Evolutionary conservation across 1,140 invertebrate species (phyloP).

Genomic region (Apis mellifera): DNA sequence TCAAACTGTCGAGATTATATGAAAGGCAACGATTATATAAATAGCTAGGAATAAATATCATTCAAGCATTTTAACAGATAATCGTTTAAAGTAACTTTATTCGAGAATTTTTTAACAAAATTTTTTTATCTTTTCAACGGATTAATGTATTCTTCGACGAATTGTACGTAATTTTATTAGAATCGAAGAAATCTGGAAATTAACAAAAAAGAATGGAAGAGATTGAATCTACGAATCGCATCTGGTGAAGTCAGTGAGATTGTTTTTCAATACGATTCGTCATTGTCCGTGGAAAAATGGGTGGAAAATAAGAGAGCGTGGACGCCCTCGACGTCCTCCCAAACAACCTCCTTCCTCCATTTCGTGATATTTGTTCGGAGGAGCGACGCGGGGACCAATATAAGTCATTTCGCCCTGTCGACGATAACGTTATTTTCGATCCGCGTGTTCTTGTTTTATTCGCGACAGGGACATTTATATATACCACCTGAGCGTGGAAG

Average conservation of each 20-base stretch:
- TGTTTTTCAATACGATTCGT: not conserved
- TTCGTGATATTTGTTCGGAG: conserved; percentile 34
- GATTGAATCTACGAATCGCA: not conserved
- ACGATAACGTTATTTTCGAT: conserved; percentile 42
- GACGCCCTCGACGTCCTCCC: not conserved
- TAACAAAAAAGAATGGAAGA: not conserved
- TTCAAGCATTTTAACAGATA: too few species aligned
- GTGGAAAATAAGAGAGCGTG: not conserved
- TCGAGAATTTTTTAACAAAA: too few species aligned
- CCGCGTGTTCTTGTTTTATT: conserved; percentile 34
- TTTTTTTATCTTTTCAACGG: too few species aligned
- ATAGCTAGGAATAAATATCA: too few species aligned
- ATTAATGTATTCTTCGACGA: too few species aligned
- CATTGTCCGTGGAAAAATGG: not conserved
- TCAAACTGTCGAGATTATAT: too few species aligned
- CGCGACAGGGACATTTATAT: conserved; percentile 16
- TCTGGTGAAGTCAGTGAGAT: not conserved
- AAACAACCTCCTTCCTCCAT: not conserved
- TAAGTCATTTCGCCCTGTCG: conserved; percentile 36
- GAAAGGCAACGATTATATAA: too few species aligned
- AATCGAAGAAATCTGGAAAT: too few species aligned
- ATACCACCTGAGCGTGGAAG: not conserved
- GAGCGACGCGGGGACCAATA: conserved; percentile 20
- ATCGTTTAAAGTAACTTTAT: too few species aligned
- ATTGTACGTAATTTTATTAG: too few species aligned